phyloP scores from a whole-genome alignment of 2,888 invertebrate species.

The Yponomeuta plumbellus region DNA sequence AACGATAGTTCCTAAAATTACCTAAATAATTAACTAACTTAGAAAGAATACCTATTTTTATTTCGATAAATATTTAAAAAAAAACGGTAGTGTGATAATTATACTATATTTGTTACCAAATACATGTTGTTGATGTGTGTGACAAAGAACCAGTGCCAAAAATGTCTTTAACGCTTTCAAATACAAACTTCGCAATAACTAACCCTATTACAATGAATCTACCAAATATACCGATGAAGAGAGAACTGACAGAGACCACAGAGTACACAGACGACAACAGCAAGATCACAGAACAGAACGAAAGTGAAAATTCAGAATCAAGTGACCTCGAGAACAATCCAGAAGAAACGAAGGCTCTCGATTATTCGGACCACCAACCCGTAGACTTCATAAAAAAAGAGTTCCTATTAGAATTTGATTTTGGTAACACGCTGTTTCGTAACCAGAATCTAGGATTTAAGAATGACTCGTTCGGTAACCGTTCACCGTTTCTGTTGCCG shows the following conservation, averaged over 20 bases:
- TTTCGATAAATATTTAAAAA: constrained; percentile 35
- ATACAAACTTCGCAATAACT: constrained; percentile 57
- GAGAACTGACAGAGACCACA: constrained; percentile 59
- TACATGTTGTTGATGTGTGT: background rate
- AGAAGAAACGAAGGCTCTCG: constrained; percentile 48
- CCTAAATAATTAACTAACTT: constrained; percentile 62
- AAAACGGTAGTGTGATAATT: constrained; percentile 20
- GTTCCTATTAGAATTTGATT: constrained; percentile 66
- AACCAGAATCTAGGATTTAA: constrained; percentile 61
- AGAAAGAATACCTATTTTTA: constrained; percentile 69
- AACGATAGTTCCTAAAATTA: constrained; percentile 78
- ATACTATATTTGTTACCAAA: constrained; percentile 22
- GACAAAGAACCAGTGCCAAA: constrained; percentile 18
- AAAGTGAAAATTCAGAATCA: constrained; percentile 58
- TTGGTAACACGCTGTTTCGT: constrained; percentile 57
- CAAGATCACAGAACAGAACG: constrained; percentile 47
- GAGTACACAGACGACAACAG: constrained; percentile 38
- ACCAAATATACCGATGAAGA: constrained; percentile 66
- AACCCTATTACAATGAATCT: constrained; percentile 59
- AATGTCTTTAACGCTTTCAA: constrained; percentile 66
- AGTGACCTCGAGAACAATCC: constrained; percentile 64
- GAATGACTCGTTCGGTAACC: constrained; percentile 51
- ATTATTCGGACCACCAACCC: constrained; percentile 62
- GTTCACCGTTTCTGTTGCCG: constrained; percentile 80
- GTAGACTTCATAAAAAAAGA: constrained; percentile 72